A percentile compares a stretch with the other conserved stretches of the same genome.
Conservation (phyloP, 2,888 invertebrate genomes). For the Eupithecia tripunctaria region DNA sequence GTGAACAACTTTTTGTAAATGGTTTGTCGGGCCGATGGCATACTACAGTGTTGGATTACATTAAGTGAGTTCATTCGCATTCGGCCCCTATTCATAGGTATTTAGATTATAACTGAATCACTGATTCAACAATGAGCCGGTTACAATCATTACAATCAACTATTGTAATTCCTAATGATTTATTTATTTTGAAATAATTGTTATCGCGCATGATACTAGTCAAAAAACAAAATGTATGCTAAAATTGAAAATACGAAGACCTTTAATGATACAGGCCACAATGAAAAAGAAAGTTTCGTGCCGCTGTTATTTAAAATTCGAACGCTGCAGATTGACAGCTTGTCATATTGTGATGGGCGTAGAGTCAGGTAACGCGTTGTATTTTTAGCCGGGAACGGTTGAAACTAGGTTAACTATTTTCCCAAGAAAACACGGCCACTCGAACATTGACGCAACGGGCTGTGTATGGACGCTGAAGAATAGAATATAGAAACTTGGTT, state of each 20-base stretch:
- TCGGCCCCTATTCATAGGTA: constrained; percentile 71
- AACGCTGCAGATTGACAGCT: constrained; percentile 50
- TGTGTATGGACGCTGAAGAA: constrained; percentile 53
- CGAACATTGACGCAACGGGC: constrained; percentile 71
- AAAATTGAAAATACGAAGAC: constrained; percentile 2
- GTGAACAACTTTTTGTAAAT: constrained; percentile 68
- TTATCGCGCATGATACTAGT: not conserved
- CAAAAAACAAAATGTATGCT: not conserved
- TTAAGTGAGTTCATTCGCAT: constrained; percentile 80
- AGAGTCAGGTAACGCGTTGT: constrained; percentile 70
- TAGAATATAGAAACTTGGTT: constrained; percentile 30
- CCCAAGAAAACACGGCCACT: constrained; percentile 72
- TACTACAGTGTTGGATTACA: constrained; percentile 76
- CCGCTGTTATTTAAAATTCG: constrained; percentile 18
- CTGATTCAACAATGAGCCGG: constrained; percentile 66
- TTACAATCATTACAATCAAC: constrained; percentile 53
- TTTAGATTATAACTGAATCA: constrained; percentile 76
- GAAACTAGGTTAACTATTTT: constrained; percentile 82
- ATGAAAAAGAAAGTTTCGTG: constrained; percentile 11
- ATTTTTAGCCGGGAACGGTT: constrained; percentile 64
- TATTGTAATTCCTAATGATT: constrained; percentile 41
- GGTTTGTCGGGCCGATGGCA: constrained; percentile 79
- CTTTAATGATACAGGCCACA: constrained; percentile 6
- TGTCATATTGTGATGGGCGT: constrained; percentile 52
- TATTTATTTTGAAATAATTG: not conserved